Conservation (phyloP, 2,797 vertebrate genomes). For the Agapornis canus region DNA sequence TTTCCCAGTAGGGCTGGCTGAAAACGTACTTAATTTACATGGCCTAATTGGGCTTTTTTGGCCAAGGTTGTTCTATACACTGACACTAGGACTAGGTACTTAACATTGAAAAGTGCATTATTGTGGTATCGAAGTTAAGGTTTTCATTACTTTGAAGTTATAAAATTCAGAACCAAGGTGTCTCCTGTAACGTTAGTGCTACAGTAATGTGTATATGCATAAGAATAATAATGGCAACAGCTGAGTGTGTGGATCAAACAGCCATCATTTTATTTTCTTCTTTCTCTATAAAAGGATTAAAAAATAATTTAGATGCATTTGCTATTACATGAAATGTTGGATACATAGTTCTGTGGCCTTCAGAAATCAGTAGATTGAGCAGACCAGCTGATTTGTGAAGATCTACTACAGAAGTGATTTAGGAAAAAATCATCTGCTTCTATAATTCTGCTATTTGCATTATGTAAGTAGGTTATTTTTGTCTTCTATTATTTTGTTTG, state of each 20-base stretch:
- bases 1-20: conserved; percentile 67
- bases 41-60: conserved; percentile 67
- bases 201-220: background rate
- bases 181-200: conserved; percentile 27
- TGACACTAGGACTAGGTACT: conserved; percentile 44
- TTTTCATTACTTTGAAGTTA: conserved; percentile 60
- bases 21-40: conserved; percentile 61
- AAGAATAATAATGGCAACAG: conserved; percentile 30
- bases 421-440: background rate
- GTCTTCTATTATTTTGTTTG: conserved; percentile 1
- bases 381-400: background rate
- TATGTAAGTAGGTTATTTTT: background rate
- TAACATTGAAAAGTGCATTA: conserved; percentile 56
- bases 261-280: conserved; percentile 2
- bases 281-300: background rate
- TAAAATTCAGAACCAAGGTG: conserved; percentile 35
- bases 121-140: conserved; percentile 49
- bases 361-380: background rate
- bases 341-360: background rate
- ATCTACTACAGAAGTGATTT: background rate
- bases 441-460: background rate
- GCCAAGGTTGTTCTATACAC: conserved; percentile 44
- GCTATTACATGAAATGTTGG: background rate
- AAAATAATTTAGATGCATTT: background rate
- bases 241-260: conserved; percentile 14